These are phyloP conservation scores for Sebastes jordani DNA, from an alignment of 2,797 vertebrate species.

Conservation along the genomic window DNA sequence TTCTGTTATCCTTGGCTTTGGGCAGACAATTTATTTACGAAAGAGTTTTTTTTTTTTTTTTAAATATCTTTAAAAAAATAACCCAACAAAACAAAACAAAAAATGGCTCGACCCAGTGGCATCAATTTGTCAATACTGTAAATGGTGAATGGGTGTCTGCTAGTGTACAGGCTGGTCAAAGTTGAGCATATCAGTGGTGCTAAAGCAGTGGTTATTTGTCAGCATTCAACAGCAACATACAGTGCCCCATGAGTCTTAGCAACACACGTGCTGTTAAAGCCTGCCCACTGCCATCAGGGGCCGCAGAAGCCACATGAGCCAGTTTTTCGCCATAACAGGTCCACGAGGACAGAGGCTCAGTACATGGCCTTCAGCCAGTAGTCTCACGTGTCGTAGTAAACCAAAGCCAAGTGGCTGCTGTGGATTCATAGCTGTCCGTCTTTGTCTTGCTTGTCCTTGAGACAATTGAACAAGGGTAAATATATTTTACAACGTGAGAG, in stretches of 20 bases:
- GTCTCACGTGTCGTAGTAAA: background rate
- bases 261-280: slow-evolving; percentile 4
- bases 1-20: background rate
- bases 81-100: too few species aligned
- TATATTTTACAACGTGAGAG: background rate
- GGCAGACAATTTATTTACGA: background rate
- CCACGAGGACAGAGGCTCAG: background rate
- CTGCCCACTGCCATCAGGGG: background rate
- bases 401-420: slow-evolving; percentile 4
- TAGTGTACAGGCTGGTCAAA: background rate
- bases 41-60: background rate
- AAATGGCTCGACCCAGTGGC: rapidly evolving
- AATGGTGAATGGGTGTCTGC: background rate
- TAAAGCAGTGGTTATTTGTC: background rate
- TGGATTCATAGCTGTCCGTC: background rate
- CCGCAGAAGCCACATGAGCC: background rate
- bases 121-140: background rate
- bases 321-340: background rate
- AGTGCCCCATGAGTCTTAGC: background rate
- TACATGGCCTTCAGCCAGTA: background rate
- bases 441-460: background rate
- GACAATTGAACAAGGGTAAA: background rate
- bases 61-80: background rate
- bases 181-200: background rate
- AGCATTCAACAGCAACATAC: background rate